Conservation (phyloP, 2,797 vertebrate genomes). For the Myotis findleyi region DNA sequence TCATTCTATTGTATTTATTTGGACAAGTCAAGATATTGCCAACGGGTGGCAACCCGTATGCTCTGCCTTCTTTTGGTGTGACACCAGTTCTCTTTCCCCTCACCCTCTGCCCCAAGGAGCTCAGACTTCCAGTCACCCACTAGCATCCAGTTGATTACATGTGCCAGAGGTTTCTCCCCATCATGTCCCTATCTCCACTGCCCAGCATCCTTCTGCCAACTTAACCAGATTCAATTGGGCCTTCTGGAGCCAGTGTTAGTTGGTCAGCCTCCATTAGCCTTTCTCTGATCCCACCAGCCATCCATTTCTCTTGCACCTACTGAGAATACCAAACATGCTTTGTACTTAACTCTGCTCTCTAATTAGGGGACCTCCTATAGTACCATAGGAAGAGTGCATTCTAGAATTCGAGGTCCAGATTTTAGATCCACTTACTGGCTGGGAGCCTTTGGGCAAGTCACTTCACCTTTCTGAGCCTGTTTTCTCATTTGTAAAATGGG, state of each 20-base stretch:
- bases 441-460: not conserved
- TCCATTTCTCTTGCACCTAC: not conserved
- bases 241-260: not conserved
- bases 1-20: conserved; percentile 1
- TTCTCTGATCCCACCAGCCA: not conserved
- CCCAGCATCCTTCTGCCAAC: not conserved
- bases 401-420: conserved; percentile 24
- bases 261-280: not conserved
- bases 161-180: too few species aligned
- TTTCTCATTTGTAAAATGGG: conserved; percentile 27
- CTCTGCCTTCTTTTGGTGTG: not conserved
- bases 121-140: not conserved
- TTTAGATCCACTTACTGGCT: not conserved
- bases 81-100: not conserved
- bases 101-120: not conserved
- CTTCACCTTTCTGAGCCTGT: not conserved
- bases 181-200: not conserved
- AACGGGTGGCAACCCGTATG: not conserved
- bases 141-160: not conserved
- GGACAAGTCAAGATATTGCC: not conserved
- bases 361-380: not conserved
- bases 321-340: not conserved
- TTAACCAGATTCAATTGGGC: not conserved
- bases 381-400: not conserved
- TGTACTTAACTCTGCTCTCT: conserved; percentile 36